Percentiles rank a stretch among this genome's conserved stretches.
Conservation (phyloP, 1,140 invertebrate genomes). For the Zaprionus tsacasi region DNA sequence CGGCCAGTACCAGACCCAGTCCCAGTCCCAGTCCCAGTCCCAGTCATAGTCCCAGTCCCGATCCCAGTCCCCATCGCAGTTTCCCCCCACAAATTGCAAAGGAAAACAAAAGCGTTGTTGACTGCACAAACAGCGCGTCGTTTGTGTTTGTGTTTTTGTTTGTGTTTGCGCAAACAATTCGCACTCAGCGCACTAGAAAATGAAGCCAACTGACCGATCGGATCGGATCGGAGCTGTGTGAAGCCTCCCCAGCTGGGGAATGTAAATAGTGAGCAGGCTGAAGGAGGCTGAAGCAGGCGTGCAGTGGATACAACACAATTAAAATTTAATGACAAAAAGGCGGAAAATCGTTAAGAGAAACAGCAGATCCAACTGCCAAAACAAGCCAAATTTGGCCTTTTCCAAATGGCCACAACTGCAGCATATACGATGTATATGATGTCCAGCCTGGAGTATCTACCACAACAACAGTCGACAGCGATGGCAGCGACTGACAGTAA, state of each 20-base stretch:
- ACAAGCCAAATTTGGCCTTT: slow-evolving; percentile 67
- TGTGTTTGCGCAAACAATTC: slow-evolving; percentile 76
- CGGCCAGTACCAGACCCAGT: not conserved
- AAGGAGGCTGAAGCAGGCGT: slow-evolving; percentile 54
- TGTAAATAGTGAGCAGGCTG: slow-evolving; percentile 3
- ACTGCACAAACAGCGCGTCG: slow-evolving; percentile 59
- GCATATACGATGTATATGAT: slow-evolving; percentile 70
- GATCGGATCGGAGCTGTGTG: not conserved
- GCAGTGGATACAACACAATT: slow-evolving; percentile 71
- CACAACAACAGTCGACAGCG: slow-evolving; percentile 20
- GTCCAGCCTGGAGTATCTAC: slow-evolving; percentile 22
- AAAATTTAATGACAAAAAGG: slow-evolving; percentile 82
- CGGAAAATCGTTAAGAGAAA: slow-evolving; percentile 64
- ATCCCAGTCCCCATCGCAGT: not conserved
- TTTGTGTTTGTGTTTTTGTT: slow-evolving; percentile 16
- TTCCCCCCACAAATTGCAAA: slow-evolving; percentile 74
- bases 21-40: not conserved
- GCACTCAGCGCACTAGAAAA: slow-evolving; percentile 62
- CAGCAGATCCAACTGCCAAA: not conserved
- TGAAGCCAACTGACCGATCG: slow-evolving; percentile 20
- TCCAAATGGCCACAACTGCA: slow-evolving; percentile 57
- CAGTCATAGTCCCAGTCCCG: not conserved
- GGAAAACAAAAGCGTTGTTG: slow-evolving; percentile 75
- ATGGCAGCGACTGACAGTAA: slow-evolving; percentile 73
- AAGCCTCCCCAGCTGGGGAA: not conserved